A percentile compares a stretch with the other conserved stretches of the same genome.
These are phyloP conservation scores for Heliconius sara DNA, from an alignment of 2,888 invertebrate species.

Conservation along the genomic window DNA sequence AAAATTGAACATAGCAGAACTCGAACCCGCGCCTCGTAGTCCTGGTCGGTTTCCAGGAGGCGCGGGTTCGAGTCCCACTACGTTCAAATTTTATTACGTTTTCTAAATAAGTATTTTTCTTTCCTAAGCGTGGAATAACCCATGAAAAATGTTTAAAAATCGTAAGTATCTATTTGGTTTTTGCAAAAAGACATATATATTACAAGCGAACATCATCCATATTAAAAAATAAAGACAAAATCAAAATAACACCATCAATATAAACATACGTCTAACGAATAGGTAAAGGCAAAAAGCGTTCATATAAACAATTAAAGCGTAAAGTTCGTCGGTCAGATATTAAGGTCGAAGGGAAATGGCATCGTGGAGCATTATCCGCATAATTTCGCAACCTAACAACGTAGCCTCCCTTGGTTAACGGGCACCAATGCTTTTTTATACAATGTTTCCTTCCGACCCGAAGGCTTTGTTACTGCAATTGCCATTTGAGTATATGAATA, in stretches of 20 bases:
- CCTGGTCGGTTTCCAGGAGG: no score
- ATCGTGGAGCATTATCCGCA: constrained; percentile 62
- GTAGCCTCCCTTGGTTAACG: constrained; percentile 62
- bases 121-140: no score
- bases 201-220: neutral
- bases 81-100: no score
- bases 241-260: constrained; percentile 6
- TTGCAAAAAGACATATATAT: neutral
- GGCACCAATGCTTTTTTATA: constrained; percentile 57
- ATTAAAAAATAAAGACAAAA: constrained; percentile 11
- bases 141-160: no score
- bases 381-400: constrained; percentile 66
- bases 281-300: constrained; percentile 25
- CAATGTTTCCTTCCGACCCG: constrained; percentile 53
- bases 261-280: constrained; percentile 8
- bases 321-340: constrained; percentile 46
- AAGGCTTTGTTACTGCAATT: constrained; percentile 69
- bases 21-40: no score
- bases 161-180: neutral
- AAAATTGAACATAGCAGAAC: no score
- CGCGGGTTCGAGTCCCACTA: no score
- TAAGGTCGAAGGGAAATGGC: constrained; percentile 61
- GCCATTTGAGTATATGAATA: constrained; percentile 75
- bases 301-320: constrained; percentile 43
- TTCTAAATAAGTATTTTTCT: no score